Conservation (phyloP, 2,888 invertebrate species). For the Malacosoma neustria region DNA sequence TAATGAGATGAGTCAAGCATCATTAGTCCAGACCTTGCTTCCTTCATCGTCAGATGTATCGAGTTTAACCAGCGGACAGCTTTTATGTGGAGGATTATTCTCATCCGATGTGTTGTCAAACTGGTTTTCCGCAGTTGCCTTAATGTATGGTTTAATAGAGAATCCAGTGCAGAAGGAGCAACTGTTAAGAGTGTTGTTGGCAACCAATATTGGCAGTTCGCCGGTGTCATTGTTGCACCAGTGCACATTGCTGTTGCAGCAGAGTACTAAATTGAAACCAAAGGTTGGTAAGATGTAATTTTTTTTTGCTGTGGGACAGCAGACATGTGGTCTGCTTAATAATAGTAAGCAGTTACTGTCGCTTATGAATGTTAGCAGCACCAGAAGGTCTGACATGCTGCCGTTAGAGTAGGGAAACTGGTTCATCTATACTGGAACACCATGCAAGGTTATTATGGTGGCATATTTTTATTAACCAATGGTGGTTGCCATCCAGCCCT, state of each 20-base stretch:
- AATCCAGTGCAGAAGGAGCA: constrained; percentile 92
- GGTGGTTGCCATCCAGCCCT: too few species aligned
- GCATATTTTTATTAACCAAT: too few species aligned
- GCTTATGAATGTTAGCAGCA: too few species aligned
- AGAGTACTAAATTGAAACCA: constrained; percentile 84
- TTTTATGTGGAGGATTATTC: constrained; percentile 94
- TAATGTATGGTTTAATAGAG: constrained; percentile 92
- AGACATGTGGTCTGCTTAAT: too few species aligned
- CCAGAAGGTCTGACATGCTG: too few species aligned
- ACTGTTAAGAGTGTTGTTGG: constrained; percentile 90
- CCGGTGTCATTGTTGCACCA: constrained; percentile 94
- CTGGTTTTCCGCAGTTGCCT: constrained; percentile 95
- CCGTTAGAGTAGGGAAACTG: too few species aligned
- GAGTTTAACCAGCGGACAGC: constrained; percentile 86
- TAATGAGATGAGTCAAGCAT: constrained; percentile 91
- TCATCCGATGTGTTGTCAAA: constrained; percentile 90
- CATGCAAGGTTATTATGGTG: too few species aligned
- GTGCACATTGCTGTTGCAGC: constrained; percentile 88
- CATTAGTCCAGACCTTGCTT: constrained; percentile 92
- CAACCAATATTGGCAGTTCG: constrained; percentile 86
- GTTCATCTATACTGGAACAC: too few species aligned
- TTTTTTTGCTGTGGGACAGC: too few species aligned
- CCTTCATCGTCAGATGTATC: constrained; percentile 88
- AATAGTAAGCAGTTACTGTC: too few species aligned
- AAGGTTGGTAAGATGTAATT: too few species aligned